Conservation (phyloP, 2,797 vertebrate genomes). For the Peromyscus nudipes region DNA sequence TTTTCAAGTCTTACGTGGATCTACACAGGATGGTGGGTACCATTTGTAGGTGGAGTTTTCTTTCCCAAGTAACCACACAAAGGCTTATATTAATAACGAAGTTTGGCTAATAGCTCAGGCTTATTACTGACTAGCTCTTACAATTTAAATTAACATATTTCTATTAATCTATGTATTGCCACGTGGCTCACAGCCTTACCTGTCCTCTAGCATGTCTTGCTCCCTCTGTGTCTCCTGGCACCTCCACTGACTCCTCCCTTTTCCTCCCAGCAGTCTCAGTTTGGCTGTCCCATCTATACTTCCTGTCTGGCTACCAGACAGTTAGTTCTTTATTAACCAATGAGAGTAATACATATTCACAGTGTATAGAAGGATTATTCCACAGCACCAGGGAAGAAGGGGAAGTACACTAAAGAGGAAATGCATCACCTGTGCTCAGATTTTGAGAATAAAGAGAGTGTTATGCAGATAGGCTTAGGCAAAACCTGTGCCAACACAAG, state of each 20-base stretch:
- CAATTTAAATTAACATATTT: not conserved
- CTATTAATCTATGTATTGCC: not conserved
- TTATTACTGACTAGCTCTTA: not conserved
- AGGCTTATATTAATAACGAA: not conserved
- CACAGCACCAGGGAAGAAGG: not conserved
- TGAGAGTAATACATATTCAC: not conserved
- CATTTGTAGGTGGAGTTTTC: not conserved
- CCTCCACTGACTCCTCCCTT: not conserved
- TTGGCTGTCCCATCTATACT: too few species aligned
- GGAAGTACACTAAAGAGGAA: not conserved
- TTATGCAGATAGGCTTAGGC: not conserved
- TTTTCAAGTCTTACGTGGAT: not conserved
- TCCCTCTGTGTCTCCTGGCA: not conserved
- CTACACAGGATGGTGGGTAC: not conserved
- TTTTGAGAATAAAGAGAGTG: conserved; percentile 14
- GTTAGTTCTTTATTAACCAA: not conserved
- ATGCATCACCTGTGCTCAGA: not conserved
- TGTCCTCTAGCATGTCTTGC: not conserved
- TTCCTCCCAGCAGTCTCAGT: not conserved
- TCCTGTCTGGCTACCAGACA: not conserved
- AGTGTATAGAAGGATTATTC: not conserved
- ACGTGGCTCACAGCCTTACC: not conserved
- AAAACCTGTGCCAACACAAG: not conserved
- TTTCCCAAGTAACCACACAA: not conserved
- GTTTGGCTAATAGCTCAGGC: not conserved